These are phyloP conservation scores for Plebejus melissa DNA, from an alignment of 2,888 invertebrate genomes.

Conservation along the genomic window DNA sequence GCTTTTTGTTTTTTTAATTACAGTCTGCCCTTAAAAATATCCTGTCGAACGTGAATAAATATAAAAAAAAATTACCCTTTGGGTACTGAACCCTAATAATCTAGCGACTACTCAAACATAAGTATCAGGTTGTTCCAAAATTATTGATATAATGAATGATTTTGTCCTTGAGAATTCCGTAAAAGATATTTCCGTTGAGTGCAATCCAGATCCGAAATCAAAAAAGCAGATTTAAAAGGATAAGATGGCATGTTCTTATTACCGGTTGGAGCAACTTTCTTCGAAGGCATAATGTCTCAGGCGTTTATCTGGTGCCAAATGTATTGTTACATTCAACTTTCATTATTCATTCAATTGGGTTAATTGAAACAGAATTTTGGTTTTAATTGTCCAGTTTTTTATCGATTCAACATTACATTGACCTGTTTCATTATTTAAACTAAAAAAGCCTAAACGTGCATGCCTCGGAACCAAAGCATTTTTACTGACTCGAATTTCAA, in stretches of 20 bases:
- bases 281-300: not conserved
- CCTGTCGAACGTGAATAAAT: too few relatives aligned
- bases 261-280: constrained; percentile 22
- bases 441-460: not conserved
- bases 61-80: too few relatives aligned
- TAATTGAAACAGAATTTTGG: not conserved
- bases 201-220: not conserved
- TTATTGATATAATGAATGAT: not conserved
- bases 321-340: not conserved
- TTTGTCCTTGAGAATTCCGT: not conserved
- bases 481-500: not conserved
- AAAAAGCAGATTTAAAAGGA: not conserved
- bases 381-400: not conserved
- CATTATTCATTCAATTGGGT: not conserved
- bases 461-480: not conserved
- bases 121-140: not conserved
- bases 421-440: not conserved
- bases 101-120: too few relatives aligned
- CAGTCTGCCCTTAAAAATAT: not conserved
- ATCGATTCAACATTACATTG: not conserved
- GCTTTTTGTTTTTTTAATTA: not conserved
- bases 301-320: not conserved
- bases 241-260: not conserved
- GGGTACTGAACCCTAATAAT: too few relatives aligned
- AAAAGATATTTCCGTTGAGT: not conserved